A percentile compares a stretch with the other conserved stretches of the same genome.
These are phyloP conservation scores for Conomelus anceps DNA, from an alignment of 2,888 invertebrate genomes.

Conservation along the genomic window DNA sequence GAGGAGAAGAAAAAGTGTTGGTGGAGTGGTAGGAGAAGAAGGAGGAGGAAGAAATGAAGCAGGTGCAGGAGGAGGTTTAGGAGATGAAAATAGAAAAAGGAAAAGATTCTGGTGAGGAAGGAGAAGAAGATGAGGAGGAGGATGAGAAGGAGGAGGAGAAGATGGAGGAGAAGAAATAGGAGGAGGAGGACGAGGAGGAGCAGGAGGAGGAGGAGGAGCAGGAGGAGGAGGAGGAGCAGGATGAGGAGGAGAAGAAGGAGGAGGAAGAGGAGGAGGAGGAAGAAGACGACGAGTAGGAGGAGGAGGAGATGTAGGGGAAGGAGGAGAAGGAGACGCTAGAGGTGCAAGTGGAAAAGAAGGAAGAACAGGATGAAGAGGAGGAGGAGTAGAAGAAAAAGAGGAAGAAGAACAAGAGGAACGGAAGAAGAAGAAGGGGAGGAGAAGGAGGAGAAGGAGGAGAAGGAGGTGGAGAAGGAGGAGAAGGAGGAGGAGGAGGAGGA, in stretches of 20 bases:
- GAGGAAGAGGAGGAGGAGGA: neutral
- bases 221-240: neutral
- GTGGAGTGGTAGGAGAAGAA: too few relatives aligned
- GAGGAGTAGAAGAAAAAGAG: neutral
- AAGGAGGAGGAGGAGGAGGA: neutral
- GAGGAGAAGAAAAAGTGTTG: too few relatives aligned
- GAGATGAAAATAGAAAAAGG: too few relatives aligned
- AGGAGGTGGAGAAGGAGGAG: neutral
- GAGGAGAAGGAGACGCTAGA: neutral
- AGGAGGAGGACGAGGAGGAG: too few relatives aligned
- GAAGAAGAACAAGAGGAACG: neutral
- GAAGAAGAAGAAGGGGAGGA: neutral
- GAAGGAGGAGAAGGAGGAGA: neutral
- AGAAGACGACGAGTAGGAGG: neutral
- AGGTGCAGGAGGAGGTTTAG: too few relatives aligned
- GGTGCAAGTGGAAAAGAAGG: neutral
- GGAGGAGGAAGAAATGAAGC: too few relatives aligned
- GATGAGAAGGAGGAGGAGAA: neutral
- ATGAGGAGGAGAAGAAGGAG: neutral
- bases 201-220: neutral
- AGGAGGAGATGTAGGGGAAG: neutral
- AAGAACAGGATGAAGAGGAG: neutral
- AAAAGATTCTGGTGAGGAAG: too few relatives aligned
- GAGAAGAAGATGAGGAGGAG: neutral
- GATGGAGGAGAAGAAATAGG: neutral